phyloP scores from a whole-genome alignment of 2,113 vertebrate species.

The Alces alces region DNA sequence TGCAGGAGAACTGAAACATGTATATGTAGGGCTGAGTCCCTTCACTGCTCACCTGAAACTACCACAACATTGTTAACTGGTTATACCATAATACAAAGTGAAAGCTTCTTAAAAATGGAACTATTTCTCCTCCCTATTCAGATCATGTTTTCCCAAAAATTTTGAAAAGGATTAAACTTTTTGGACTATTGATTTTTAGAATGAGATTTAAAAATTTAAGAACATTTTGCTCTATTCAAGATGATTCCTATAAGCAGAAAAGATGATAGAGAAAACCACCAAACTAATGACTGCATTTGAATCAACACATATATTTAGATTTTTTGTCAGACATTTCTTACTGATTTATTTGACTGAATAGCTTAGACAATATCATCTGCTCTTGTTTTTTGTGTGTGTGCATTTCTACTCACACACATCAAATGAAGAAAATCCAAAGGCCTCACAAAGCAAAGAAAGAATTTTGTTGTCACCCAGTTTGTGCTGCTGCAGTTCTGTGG shows the following conservation, averaged over 20 bases:
- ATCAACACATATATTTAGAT: neutral
- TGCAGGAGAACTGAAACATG: neutral
- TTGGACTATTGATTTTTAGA: conserved; percentile 48
- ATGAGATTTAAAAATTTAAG: conserved; percentile 3
- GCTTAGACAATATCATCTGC: conserved; percentile 26
- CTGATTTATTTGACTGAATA: neutral
- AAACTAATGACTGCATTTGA: neutral
- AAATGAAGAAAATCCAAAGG: neutral
- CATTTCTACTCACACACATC: neutral
- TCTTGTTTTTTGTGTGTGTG: neutral
- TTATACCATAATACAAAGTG: neutral
- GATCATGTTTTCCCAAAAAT: neutral
- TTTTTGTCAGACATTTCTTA: neutral
- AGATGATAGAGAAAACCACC: neutral
- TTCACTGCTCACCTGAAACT: neutral
- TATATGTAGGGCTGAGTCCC: neutral
- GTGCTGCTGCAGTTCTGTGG: neutral
- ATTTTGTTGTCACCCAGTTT: neutral
- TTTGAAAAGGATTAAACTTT: neutral
- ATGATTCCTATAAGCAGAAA: neutral
- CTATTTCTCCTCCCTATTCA: neutral
- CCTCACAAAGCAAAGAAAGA: neutral
- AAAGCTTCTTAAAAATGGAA: neutral
- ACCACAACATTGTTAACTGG: fast-evolving
- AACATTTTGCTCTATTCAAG: neutral